Percentiles rank a stretch among this genome's conserved stretches.
These are phyloP conservation scores for Drosophila koepferae DNA, from an alignment of 2,888 invertebrate species.

Conservation along the genomic window DNA sequence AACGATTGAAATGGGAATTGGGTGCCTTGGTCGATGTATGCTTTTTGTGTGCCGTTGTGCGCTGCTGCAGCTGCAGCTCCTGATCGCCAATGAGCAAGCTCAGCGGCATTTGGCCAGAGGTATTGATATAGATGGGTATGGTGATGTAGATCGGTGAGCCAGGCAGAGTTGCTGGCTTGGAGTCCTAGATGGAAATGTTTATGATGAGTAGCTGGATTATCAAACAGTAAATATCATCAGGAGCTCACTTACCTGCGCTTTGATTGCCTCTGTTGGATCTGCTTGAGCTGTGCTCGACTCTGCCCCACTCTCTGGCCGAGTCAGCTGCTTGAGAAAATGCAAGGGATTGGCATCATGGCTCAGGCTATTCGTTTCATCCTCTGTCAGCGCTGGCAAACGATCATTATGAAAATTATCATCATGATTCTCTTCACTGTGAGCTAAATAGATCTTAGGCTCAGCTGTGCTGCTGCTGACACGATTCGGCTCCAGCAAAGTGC, in stretches of 20 bases:
- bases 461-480: constrained; percentile 6
- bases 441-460: not conserved
- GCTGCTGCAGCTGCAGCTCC: constrained; percentile 47
- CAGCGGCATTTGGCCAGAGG: constrained; percentile 60
- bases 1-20: constrained; percentile 67
- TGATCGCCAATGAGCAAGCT: constrained; percentile 66
- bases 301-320: not conserved
- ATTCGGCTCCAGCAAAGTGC: constrained; percentile 9
- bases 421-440: constrained; percentile 8
- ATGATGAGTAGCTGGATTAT: too few relatives aligned
- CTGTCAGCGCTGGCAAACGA: constrained; percentile 61
- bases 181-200: not conserved
- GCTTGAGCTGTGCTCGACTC: constrained; percentile 17
- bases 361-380: constrained; percentile 67
- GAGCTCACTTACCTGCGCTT: constrained; percentile 21
- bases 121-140: constrained; percentile 79
- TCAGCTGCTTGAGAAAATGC: constrained; percentile 64
- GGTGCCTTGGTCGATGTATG: constrained; percentile 48
- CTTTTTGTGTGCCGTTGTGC: constrained; percentile 1
- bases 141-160: constrained; percentile 72
- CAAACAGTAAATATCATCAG: too few relatives aligned
- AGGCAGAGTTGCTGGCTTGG: not conserved
- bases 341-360: constrained; percentile 70
- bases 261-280: not conserved
- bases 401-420: constrained; percentile 59